Evolutionary conservation across 2,888 invertebrate species (phyloP), one percentile per base, ranked within the genome.

Genomic region (Vanessa cardui): DNA sequence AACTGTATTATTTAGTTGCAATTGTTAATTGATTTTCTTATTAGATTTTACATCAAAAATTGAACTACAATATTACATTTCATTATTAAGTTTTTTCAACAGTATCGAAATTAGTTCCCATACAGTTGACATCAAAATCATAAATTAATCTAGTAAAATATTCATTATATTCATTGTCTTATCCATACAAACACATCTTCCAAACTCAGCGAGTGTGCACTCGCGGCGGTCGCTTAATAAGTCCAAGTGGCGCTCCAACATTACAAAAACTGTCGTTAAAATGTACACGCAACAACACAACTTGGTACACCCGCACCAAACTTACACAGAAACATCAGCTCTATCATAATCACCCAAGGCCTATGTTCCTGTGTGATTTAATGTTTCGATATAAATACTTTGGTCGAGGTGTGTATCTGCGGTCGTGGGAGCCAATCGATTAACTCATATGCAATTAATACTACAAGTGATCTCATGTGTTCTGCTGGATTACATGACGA

Each of bases 351-450:
- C 0, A 0, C 0, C 49, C 66, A 74, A 62, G 47, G 71, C 9
- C 21, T 26, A 71, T 7, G 58, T 58, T 72, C 6, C 50, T 46
- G 9, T 56, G 8, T 70, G 62, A 8, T 45, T 1, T 9, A 9
- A 21, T 59, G 18, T 1, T 8, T n/a, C 62, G 31, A 62, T 58
- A n/a, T 56, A 33, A 39, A 3, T 56, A 69, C 72, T 70, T 69
- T 62, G 47, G 68, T 68, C 39, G 68, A 7, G n/a, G 15, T 18
- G 0, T 54, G 62, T 68, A 66, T 44, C 63, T 69, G 72, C 71
- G 76, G 76, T 79, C 89, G 88, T 88, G 89, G 89, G 89, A 89
- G 84, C 83, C 83, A 72, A 87, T 86, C 86, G 87, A 86, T 87
- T 81, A 82, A 78, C 75, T 78, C 74, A 74, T 74, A 74, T 73